These are phyloP conservation scores for Uropetala carovei DNA, from an alignment of 2,888 invertebrate genomes.

Conservation along the genomic window DNA sequence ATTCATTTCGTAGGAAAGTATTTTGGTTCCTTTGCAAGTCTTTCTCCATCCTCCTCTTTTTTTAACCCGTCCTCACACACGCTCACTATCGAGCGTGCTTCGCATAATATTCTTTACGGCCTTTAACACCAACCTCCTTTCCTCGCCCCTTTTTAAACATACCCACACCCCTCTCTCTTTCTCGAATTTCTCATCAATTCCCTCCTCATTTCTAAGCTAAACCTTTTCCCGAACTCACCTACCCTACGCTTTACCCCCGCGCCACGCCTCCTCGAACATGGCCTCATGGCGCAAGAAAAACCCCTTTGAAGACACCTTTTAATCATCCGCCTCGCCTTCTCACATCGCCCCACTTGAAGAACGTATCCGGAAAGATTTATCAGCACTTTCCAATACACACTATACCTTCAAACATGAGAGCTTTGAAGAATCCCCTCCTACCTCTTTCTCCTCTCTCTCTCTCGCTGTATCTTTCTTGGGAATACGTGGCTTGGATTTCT, in stretches of 20 bases:
- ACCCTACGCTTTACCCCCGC: not conserved
- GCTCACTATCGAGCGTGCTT: constrained; percentile 36
- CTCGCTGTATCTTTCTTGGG: not conserved
- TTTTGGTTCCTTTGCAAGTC: not conserved
- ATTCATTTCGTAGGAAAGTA: not conserved
- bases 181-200: constrained; percentile 62
- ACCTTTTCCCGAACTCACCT: constrained; percentile 11
- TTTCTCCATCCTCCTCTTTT: not conserved
- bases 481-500: not conserved
- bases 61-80: not conserved
- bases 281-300: constrained; percentile 9
- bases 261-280: not conserved
- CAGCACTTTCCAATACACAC: constrained; percentile 63
- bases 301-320: constrained; percentile 6
- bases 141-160: constrained; percentile 23
- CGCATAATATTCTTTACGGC: constrained; percentile 42
- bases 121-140: not conserved
- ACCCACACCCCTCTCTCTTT: not conserved
- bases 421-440: not conserved
- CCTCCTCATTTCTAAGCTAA: constrained; percentile 53
- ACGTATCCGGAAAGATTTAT: constrained; percentile 55
- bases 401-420: constrained; percentile 18
- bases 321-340: constrained; percentile 22
- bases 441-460: no score
- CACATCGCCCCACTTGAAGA: not conserved